Conservation (phyloP, 2,113 vertebrate genomes). For the Muscicapa adusta region DNA sequence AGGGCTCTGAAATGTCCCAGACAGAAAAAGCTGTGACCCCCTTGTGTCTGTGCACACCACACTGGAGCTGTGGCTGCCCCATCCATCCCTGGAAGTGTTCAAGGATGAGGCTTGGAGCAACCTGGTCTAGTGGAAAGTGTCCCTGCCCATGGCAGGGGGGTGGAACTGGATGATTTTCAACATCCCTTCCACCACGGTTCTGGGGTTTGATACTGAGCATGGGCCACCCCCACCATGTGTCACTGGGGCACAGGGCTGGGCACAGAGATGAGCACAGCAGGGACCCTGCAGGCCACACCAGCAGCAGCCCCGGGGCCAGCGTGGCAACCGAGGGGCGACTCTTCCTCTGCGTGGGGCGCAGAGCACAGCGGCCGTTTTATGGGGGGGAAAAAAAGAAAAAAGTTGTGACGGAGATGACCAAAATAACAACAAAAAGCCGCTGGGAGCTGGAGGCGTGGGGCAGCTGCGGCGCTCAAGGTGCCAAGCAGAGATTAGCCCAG, state of each 20-base stretch:
- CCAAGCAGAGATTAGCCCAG: neutral
- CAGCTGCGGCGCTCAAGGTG: constrained; percentile 14
- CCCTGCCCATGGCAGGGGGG: neutral
- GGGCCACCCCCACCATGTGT: neutral
- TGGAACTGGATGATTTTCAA: neutral
- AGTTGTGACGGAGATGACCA: neutral
- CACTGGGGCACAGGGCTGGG: no score
- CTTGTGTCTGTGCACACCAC: neutral
- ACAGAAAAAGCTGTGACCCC: rapidly evolving
- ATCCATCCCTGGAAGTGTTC: neutral
- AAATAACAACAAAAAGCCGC: neutral
- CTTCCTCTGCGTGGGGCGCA: rapidly evolving
- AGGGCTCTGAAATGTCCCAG: neutral
- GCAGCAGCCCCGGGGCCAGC: neutral
- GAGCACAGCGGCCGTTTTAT: neutral
- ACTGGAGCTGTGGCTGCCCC: neutral
- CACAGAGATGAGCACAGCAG: rapidly evolving
- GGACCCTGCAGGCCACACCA: neutral
- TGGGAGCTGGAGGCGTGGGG: neutral
- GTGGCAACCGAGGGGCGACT: neutral
- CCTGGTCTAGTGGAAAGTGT: neutral
- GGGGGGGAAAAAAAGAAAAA: neutral
- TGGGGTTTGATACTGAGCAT: rapidly evolving
- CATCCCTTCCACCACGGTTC: neutral
- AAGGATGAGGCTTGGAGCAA: neutral